Percentiles rank a stretch among this genome's conserved stretches.
Evolutionary conservation across 2,797 vertebrate species (phyloP).

Genomic region (Phrynocephalus vlangalii): DNA sequence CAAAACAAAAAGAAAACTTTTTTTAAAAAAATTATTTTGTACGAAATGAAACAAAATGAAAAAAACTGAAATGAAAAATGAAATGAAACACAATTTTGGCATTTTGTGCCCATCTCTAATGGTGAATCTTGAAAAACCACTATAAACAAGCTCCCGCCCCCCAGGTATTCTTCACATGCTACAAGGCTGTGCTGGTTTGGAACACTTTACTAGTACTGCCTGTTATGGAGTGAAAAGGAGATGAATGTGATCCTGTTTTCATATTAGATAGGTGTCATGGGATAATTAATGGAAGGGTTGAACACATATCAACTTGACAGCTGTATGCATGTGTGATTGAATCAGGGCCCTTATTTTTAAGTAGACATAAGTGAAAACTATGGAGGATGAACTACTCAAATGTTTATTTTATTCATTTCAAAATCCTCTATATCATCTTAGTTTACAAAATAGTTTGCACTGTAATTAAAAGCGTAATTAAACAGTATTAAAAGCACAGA

Average conservation of each 20-base stretch:
- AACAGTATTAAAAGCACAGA: conserved; percentile 4
- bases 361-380: not conserved
- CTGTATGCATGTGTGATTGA: not conserved
- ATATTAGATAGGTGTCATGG: not conserved
- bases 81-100: too few species aligned
- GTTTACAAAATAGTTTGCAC: conserved; percentile 3
- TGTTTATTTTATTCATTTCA: conserved; percentile 18
- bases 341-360: not conserved
- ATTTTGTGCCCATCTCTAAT: too few species aligned
- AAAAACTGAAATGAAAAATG: too few species aligned
- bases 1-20: too few species aligned
- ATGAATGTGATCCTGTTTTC: not conserved
- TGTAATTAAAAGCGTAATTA: conserved; percentile 22
- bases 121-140: too few species aligned
- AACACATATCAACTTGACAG: not conserved
- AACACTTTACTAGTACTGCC: not conserved
- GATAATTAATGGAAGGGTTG: not conserved
- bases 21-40: too few species aligned
- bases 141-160: too few species aligned
- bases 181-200: not conserved
- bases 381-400: not conserved
- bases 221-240: not conserved
- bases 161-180: too few species aligned
- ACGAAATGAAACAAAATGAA: too few species aligned
- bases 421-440: conserved; percentile 2